Percentiles rank a stretch among this genome's conserved stretches.
These are phyloP conservation scores for Catharus bicknelli DNA, from an alignment of 2,113 vertebrate genomes.

Conservation along the genomic window DNA sequence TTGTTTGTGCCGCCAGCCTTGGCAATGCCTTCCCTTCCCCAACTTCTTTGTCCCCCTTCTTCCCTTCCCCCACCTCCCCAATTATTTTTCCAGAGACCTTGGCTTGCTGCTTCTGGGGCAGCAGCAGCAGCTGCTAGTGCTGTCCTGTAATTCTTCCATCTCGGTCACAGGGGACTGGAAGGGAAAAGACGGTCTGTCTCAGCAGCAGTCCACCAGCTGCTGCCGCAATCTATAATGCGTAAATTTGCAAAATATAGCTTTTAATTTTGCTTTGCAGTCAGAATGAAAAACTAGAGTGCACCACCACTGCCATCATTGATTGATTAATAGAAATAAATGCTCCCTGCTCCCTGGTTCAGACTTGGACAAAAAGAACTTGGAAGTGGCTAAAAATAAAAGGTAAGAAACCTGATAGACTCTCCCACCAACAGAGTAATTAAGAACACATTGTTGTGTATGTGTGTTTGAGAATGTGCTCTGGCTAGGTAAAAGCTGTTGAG, in stretches of 20 bases:
- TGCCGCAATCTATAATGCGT: not conserved
- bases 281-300: slow-evolving; percentile 52
- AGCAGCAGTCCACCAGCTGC: slow-evolving; percentile 71
- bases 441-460: not conserved
- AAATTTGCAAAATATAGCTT: slow-evolving; percentile 66
- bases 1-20: not conserved
- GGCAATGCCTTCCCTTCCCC: slow-evolving; percentile 14
- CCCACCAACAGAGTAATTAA: not conserved
- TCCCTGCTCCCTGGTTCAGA: not conserved
- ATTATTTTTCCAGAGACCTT: slow-evolving; percentile 61
- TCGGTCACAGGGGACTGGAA: slow-evolving; percentile 62
- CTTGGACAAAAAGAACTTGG: slow-evolving; percentile 29
- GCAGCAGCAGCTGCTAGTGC: slow-evolving; percentile 66
- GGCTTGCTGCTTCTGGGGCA: slow-evolving; percentile 64
- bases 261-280: slow-evolving; percentile 66
- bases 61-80: slow-evolving; percentile 44
- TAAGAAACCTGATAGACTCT: slow-evolving; percentile 16
- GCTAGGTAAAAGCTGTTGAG: not conserved
- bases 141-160: slow-evolving; percentile 68
- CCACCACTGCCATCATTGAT: slow-evolving; percentile 46
- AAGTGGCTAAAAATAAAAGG: slow-evolving; percentile 34
- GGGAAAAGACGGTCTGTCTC: slow-evolving; percentile 60
- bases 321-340: slow-evolving; percentile 55
- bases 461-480: not conserved
- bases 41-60: slow-evolving; percentile 47